Evolutionary conservation across 2,797 vertebrate species (phyloP), one percentile per base, ranked within the genome.

Genomic region (Ptychobarbus kaznakovi): DNA sequence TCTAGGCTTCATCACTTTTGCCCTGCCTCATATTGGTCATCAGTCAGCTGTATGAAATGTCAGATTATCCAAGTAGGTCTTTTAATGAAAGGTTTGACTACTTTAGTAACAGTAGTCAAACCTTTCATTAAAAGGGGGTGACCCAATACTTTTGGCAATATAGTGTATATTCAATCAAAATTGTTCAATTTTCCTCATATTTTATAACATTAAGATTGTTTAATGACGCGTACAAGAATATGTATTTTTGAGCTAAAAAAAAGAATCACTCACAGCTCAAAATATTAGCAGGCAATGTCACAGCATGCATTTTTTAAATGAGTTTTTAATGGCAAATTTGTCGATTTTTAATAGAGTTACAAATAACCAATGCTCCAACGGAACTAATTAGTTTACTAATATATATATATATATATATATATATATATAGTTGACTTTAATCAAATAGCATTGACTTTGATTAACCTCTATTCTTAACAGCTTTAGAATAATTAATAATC

Each of bases 241-340:
- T 65, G 76, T 49, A 22, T 72, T 84, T 84, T 74, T 12, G 6
- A 16, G 46, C 42, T 80, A 22, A 76, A 72, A 73, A 86, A 72
- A 80, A 87, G 38, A 46, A 44, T 80, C 25, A n/a, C 61, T 53
- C 72, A 65, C 73, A 85, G 75, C 85, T 85, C 56, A 87, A 84
- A 56, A 83, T 88, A 76, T 84, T 69, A 84, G 63, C 56, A 87
- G 79, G 63, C 56, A 86, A 80, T 90, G 82, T 89, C 38, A 86
- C 82, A 88, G 80, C 86, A 83, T 63, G 81, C 32, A 16, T 70
- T 15, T 81, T 85, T 85, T 12, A 63, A 79, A 88, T 87, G 83
- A 85, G 63, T 80, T 82, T 86, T 85, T 74, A 46, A 76, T 77
- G 40, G 61, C 65, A 80, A 85, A 88, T 88, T 85, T 84, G 84